Evolutionary conservation across 2,888 invertebrate species (phyloP), one percentile per base, ranked within the genome.

Genomic region (Nowickia ferox): DNA sequence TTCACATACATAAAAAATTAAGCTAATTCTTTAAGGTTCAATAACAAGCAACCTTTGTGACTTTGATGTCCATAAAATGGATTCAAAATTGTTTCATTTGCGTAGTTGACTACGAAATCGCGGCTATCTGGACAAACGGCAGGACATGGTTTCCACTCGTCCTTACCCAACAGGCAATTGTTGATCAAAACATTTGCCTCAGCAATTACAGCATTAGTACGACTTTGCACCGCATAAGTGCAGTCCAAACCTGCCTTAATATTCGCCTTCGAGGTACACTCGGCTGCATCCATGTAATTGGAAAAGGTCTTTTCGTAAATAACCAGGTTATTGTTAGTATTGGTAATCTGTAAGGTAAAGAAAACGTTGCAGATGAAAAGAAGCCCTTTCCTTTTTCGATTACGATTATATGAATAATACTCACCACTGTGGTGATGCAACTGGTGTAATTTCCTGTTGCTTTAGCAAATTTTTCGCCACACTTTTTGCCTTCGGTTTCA

Each of bases 71-170:
- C 77, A 59, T 51, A 78, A 51, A 87, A 85, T 0, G 88, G 88
- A 87, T 87, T 87, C 9, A 3, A 11, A 5, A 87, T 86, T 8
- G 86, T 86, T 19, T 10, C 51, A 59, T 78, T 86, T 4, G 55
- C 42, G n/a, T 40, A 80, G 42, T 78, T 42, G 6, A 75, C 53
- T n/a, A 44, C n/a, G 42, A 86, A 13, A 19, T 51, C 40, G 13
- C 22, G 15, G 2, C 42, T 71, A 46, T 83, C 63, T 1, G 71
- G 8, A 48, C 84, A 86, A n/a, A 42, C 17, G 2, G 15, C 9
- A n/a, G 42, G 9, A 15, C 84, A 84, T 6, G 63, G 15, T 15
- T 69, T 15, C 55, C 82, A 76, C 2, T 22, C 40, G 19, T 74
- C 72, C 13, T 51, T 30, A 9, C 65, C 81, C n/a, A 68, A 10